phyloP scores from a whole-genome alignment of 2,113 vertebrate genomes.

The Notothenia rossii region DNA sequence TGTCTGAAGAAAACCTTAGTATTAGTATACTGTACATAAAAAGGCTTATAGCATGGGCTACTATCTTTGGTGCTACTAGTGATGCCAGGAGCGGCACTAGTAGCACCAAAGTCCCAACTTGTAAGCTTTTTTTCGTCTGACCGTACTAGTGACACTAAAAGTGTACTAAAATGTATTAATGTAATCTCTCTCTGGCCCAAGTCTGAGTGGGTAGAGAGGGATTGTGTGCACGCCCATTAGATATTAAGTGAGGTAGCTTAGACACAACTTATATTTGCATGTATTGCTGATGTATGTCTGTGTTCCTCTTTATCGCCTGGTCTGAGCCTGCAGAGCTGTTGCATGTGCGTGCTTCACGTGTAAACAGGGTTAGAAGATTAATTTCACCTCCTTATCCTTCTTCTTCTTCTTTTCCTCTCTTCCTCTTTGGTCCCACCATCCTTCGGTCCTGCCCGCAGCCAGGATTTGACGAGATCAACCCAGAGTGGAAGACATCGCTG shows the following conservation, averaged over 20 bases:
- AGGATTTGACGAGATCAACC: slow-evolving; percentile 95
- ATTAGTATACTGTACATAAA: not conserved
- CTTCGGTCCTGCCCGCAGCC: slow-evolving; percentile 83
- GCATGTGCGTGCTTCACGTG: slow-evolving; percentile 27
- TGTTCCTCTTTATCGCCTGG: slow-evolving; percentile 43
- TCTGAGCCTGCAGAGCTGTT: slow-evolving; percentile 19
- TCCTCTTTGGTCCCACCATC: slow-evolving; percentile 35
- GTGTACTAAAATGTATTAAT: slow-evolving; percentile 53
- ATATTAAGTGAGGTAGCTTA: slow-evolving; percentile 35
- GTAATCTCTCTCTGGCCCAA: slow-evolving; percentile 43
- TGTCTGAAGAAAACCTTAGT: not conserved
- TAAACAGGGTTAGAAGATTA: slow-evolving; percentile 74
- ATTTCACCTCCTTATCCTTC: slow-evolving; percentile 35
- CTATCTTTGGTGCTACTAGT: not conserved
- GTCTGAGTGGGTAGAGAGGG: not conserved
- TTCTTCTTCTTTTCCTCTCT: slow-evolving; percentile 20
- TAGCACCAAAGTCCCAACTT: no score
- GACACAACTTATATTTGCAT: slow-evolving; percentile 42
- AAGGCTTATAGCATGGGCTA: not conserved
- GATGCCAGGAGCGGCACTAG: no score
- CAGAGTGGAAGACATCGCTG: slow-evolving; percentile 91
- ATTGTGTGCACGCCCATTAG: slow-evolving; percentile 10
- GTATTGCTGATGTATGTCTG: slow-evolving; percentile 31
- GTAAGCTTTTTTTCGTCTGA: no score
- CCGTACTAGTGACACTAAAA: slow-evolving; percentile 4